Conservation (phyloP, 2,888 invertebrate species). For the Ophion obscuratus region DNA sequence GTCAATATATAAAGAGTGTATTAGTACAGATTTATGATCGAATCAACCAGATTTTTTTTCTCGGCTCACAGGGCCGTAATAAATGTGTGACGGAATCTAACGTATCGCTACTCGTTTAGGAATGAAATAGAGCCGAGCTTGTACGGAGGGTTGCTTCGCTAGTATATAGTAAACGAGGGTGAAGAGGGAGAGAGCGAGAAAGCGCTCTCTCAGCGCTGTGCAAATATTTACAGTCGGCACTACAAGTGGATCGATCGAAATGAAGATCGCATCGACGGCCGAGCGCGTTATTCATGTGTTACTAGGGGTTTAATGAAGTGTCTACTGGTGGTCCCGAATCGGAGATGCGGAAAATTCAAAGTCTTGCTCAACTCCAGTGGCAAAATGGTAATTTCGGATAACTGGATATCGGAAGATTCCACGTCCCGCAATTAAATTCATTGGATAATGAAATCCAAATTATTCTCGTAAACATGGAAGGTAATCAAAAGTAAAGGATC, state of each 20-base stretch:
- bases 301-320: conserved; percentile 31
- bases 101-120: conserved; percentile 12
- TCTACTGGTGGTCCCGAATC: conserved; percentile 19
- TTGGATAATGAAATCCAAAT: background rate
- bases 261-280: conserved; percentile 44
- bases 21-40: background rate
- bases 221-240: conserved; percentile 49
- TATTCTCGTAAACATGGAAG: background rate
- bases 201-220: conserved; percentile 34
- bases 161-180: background rate
- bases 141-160: conserved; percentile 30
- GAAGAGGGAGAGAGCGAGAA: conserved; percentile 45
- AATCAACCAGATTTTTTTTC: background rate
- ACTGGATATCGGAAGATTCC: background rate
- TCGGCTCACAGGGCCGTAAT: background rate
- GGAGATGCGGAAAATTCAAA: conserved; percentile 10
- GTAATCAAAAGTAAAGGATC: background rate
- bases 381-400: conserved; percentile 1
- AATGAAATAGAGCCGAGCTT: conserved; percentile 26
- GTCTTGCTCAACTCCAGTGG: background rate
- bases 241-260: conserved; percentile 51
- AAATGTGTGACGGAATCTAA: conserved; percentile 6
- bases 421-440: background rate
- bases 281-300: conserved; percentile 33
- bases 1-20: background rate